Base-by-base conservation (phyloP, 2,797 vertebrate genomes). In the Sebastes umbrosus region DNA sequence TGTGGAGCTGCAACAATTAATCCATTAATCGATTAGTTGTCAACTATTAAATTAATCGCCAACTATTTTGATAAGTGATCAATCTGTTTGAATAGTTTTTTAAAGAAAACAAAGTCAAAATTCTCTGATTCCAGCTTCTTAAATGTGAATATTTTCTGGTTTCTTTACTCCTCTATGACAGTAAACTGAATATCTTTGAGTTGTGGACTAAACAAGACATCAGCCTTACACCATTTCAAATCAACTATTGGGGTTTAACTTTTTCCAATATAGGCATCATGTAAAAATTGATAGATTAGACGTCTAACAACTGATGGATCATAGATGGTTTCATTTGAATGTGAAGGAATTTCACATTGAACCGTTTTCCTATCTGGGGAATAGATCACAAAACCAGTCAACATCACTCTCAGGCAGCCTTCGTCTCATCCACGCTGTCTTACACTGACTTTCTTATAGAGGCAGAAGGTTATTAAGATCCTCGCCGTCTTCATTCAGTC, bases 381-480 rank as follows among this genome's bases (percentile, higher is more conserved):
- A 59, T 71, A 27, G 24, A 59, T 79, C 77, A 20, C 14, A 10
- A 64, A 50, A 34, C 6, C 24, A 58, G 74, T 71, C 58, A 16
- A 25, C 22, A 4, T 77, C 82, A 20, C 62, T 60, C 52, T 66
- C 16, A 12, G 67, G 9, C 71, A 32, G 75, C 55, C 31, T 55
- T 3, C 18, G 60, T 68, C 66, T 80, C 66, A 24, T 79, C 72
- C 59, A 24, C 27, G 73, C 69, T 73, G 62, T 71, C 76, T 83
- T 64, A 70, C 60, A 32, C n/a, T n/a, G n/a, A n/a, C n/a, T 78
- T 72, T 79, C 58, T 55, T 46, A 46, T 8, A 36, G 31, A 36
- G 31, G 55, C 70, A 73, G 62, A 83, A 39, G 69, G 86, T 91
- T 82, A 85, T 89, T 85, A 80, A 83, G 68, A 81, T 73, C 82